Evolutionary conservation across 1,140 invertebrate species (phyloP), one percentile per base, ranked within the genome.

Genomic region (Eriosoma lanigerum): DNA sequence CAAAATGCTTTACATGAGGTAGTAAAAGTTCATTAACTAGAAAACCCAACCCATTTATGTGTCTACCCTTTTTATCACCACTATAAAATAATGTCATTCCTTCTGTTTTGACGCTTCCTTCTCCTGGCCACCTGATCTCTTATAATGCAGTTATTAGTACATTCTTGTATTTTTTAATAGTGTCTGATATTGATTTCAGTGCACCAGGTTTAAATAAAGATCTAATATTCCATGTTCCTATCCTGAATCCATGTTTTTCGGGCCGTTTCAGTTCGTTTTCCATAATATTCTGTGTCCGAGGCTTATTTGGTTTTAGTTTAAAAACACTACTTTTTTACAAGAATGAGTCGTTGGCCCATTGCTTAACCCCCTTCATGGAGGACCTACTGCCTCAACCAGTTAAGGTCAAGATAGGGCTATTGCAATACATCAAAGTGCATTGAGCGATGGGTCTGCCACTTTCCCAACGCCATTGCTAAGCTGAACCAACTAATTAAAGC

Each of bases 401-500:
- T 62, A 62, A 62, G 26, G 21, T 32, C 60, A 29, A 15, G 29
- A 12, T 62, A 15, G 54, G 54, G 21, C 21, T 56, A 56, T 56
- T 56, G 15, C 54, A 56, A 56, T 21, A 56, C 19, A 56, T 19
- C 54, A 21, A 56, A 56, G 21, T 21, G 50, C 13, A 56, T 56
- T 56, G 21, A 5, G n/a, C 32, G 50, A 54, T 54, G n/a, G n/a
- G 13, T 3, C 3, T 9, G 2, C 15, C 19, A 56, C 54, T 56
- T 56, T 56, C 54, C 54, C 21, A 56, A 56, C 54, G 54, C 3
- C 54, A 56, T 26, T 29, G 15, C 60, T 62, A 62, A 62, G 32
- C 60, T 62, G 60, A 62, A 62, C 60, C 60, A 62, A 62, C 60
- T 62, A 29, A 15, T 62, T 62, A 62, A 62, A 62, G 60, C 26